Evolutionary conservation across 2,797 vertebrate genomes (phyloP).

Genomic region (Aeoliscus strigatus): DNA sequence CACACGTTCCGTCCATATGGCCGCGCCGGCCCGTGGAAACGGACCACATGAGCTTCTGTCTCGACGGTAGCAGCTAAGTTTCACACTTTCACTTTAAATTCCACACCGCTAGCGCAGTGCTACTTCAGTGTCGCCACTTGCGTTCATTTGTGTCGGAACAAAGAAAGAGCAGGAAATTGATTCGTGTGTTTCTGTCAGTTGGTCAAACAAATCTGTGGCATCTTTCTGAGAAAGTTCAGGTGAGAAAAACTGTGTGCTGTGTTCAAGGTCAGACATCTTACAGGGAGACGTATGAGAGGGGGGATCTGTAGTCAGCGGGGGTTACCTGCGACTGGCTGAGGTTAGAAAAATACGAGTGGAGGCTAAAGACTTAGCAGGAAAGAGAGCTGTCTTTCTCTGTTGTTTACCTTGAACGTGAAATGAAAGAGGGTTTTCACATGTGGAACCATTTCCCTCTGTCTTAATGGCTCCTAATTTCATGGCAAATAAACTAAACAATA

Average conservation of each 20-base stretch:
- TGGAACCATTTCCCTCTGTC: slow-evolving; percentile 60
- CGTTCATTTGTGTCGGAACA: slow-evolving; percentile 19
- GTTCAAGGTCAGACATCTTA: slow-evolving; percentile 31
- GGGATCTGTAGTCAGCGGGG: slow-evolving; percentile 16
- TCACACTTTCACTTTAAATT: slow-evolving; percentile 45
- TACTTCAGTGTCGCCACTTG: slow-evolving; percentile 37
- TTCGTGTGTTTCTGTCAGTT: too few species aligned
- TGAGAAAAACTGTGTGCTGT: too few species aligned
- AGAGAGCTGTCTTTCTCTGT: slow-evolving; percentile 20
- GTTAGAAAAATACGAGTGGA: slow-evolving; percentile 20
- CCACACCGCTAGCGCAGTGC: slow-evolving; percentile 24
- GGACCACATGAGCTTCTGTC: slow-evolving; percentile 10
- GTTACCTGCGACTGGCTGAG: slow-evolving; percentile 17
- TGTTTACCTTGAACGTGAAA: slow-evolving; percentile 62
- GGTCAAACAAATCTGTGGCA: too few species aligned
- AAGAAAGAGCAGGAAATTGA: too few species aligned
- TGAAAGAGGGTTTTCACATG: slow-evolving; percentile 56
- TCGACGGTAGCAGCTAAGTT: slow-evolving; percentile 33
- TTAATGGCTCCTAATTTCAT: slow-evolving; percentile 73
- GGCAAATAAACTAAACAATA: slow-evolving; percentile 67
- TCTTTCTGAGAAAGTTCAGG: too few species aligned
- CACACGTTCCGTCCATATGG: slow-evolving; percentile 5
- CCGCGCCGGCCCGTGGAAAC: not conserved
- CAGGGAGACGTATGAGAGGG: too few species aligned
- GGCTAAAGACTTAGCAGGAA: not conserved